Conservation (phyloP, 1,140 invertebrate genomes). For the Prorops nasuta region DNA sequence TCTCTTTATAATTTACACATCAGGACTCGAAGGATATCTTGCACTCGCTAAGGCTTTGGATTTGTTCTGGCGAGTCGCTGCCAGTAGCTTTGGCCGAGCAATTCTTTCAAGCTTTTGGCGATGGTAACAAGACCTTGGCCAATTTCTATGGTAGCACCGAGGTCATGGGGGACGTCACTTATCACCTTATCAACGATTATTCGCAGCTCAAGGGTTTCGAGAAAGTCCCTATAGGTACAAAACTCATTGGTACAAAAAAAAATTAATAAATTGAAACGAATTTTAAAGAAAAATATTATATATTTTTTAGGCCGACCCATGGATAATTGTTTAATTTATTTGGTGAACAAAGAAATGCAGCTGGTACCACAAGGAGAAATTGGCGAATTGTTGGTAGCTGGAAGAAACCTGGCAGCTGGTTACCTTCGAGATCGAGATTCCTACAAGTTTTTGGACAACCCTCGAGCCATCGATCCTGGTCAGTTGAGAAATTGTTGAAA, state of each 20-base stretch:
- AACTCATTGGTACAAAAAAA: neutral
- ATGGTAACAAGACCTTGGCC: slow-evolving; percentile 63
- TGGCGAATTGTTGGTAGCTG: slow-evolving; percentile 78
- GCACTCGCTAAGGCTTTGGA: slow-evolving; percentile 68
- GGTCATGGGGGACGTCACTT: slow-evolving; percentile 81
- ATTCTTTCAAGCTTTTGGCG: slow-evolving; percentile 70
- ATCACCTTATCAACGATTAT: slow-evolving; percentile 54
- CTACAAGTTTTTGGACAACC: slow-evolving; percentile 73
- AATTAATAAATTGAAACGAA: neutral
- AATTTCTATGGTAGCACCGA: slow-evolving; percentile 92
- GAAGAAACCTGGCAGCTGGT: slow-evolving; percentile 73
- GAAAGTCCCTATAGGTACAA: slow-evolving; percentile 77
- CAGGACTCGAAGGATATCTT: slow-evolving; percentile 40
- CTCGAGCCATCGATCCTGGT: slow-evolving; percentile 65
- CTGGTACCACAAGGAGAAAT: slow-evolving; percentile 68
- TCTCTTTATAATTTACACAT: neutral
- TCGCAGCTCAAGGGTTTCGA: slow-evolving; percentile 63
- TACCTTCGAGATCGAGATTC: slow-evolving; percentile 74
- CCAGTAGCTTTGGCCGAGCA: slow-evolving; percentile 65
- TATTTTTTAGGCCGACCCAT: slow-evolving; percentile 62
- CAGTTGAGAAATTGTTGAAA: slow-evolving; percentile 29
- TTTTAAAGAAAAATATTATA: neutral
- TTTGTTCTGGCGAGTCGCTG: slow-evolving; percentile 80
- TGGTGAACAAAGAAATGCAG: slow-evolving; percentile 70
- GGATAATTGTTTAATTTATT: slow-evolving; percentile 76